Conservation (phyloP, 1,140 invertebrate genomes). For the Maconellicoccus hirsutus region DNA sequence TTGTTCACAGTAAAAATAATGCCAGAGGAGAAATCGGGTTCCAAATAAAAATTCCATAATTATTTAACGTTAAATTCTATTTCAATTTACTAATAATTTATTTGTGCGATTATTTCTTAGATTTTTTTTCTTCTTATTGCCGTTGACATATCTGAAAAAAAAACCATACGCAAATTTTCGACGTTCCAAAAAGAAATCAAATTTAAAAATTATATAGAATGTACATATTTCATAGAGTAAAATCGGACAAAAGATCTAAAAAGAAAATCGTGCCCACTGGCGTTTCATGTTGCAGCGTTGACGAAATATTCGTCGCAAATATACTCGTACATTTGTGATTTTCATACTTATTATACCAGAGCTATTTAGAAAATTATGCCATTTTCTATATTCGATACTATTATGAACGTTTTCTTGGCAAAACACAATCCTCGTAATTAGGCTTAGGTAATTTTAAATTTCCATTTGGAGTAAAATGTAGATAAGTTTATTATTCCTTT, state of each 20-base stretch:
- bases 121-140: background rate
- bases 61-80: slow-evolving; percentile 3
- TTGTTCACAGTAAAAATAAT: slow-evolving; percentile 14
- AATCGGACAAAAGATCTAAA: no score
- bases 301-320: no score
- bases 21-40: background rate
- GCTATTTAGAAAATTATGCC: background rate
- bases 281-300: no score
- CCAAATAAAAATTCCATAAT: background rate
- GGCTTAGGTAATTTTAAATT: background rate
- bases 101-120: slow-evolving; percentile 2
- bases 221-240: no score
- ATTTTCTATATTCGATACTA: background rate
- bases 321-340: background rate
- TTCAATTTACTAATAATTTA: slow-evolving; percentile 6
- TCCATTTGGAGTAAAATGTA: background rate
- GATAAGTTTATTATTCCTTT: background rate
- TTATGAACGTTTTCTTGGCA: background rate
- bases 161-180: no score
- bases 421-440: background rate
- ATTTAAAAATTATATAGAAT: no score
- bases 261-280: no score
- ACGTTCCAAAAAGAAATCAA: background rate
- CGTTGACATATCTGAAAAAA: background rate
- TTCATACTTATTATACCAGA: background rate